A percentile compares a stretch with the other conserved stretches of the same genome.
Evolutionary conservation across 2,113 vertebrate genomes (phyloP).

Genomic region (Cheirogaleus medius): DNA sequence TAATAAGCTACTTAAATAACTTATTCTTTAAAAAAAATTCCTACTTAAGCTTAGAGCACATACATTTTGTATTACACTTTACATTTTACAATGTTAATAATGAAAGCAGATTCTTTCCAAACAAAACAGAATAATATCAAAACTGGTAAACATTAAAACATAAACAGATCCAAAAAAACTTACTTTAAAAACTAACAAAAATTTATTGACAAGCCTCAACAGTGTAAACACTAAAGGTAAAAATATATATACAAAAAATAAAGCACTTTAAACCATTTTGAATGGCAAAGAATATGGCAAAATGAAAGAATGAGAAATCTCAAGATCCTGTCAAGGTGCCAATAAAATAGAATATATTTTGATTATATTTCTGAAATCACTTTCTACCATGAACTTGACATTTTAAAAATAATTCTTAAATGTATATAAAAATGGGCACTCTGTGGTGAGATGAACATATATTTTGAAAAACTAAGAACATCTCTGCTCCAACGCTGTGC

Average conservation of each 20-base stretch:
- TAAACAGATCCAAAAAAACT: neutral
- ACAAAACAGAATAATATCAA: slow-evolving; percentile 1
- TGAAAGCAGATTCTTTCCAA: slow-evolving; percentile 20
- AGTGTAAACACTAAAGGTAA: slow-evolving; percentile 24
- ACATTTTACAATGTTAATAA: slow-evolving; percentile 29
- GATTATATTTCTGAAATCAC: slow-evolving; percentile 2
- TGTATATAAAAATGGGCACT: slow-evolving; percentile 68
- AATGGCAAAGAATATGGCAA: neutral
- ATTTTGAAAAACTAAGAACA: neutral
- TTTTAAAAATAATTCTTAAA: slow-evolving; percentile 56
- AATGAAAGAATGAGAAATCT: neutral
- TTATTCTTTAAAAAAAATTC: slow-evolving; percentile 24
- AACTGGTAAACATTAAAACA: slow-evolving; percentile 36
- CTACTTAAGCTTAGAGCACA: slow-evolving; percentile 23
- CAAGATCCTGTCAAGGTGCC: neutral
- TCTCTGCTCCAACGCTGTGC: neutral
- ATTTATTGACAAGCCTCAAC: neutral
- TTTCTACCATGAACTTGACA: slow-evolving; percentile 12
- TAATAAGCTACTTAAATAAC: slow-evolving; percentile 28
- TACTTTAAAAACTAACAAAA: neutral
- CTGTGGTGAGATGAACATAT: slow-evolving; percentile 53
- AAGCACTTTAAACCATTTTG: slow-evolving; percentile 28
- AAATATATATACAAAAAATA: neutral
- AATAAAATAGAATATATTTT: neutral
- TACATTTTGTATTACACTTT: slow-evolving; percentile 41